Conservation (phyloP, 2,888 invertebrate species). For the Drosophila phalerata region DNA sequence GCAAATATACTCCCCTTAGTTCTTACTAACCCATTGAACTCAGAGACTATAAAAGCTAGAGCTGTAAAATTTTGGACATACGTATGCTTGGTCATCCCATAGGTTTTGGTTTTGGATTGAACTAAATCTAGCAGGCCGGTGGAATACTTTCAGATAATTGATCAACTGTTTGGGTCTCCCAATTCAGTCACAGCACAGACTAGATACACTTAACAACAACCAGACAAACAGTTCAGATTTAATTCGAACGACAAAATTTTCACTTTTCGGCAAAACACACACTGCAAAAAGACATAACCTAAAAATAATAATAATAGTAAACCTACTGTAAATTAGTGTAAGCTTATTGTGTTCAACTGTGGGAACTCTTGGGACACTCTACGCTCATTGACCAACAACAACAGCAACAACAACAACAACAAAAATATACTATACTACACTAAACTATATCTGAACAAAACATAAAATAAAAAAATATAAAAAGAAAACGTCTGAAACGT, state of each 20-base stretch:
- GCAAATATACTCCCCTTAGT: neutral
- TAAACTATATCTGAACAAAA: constrained; percentile 4
- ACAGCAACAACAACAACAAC: neutral
- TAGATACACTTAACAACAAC: constrained; percentile 41
- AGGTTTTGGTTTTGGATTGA: neutral
- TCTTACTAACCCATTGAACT: neutral
- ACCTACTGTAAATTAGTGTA: constrained; percentile 53
- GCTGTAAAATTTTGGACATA: neutral
- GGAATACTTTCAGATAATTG: constrained; percentile 4
- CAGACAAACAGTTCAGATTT: constrained; percentile 34
- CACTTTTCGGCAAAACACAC: constrained; percentile 57
- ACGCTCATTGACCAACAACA: neutral
- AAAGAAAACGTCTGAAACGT: neutral
- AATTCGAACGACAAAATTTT: constrained; percentile 60
- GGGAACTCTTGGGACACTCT: constrained; percentile 5
- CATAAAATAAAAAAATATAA: neutral
- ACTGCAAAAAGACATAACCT: constrained; percentile 14
- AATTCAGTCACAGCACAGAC: constrained; percentile 33
- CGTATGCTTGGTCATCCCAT: no score
- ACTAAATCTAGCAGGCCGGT: constrained; percentile 14
- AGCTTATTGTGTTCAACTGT: constrained; percentile 23
- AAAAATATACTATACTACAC: no score
- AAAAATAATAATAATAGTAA: constrained; percentile 7
- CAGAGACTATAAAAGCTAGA: neutral
- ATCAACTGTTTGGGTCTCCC: neutral